Evolutionary conservation across 2,888 invertebrate genomes (phyloP), one percentile per base, ranked within the genome.

Genomic region (Drosophila colorata): DNA sequence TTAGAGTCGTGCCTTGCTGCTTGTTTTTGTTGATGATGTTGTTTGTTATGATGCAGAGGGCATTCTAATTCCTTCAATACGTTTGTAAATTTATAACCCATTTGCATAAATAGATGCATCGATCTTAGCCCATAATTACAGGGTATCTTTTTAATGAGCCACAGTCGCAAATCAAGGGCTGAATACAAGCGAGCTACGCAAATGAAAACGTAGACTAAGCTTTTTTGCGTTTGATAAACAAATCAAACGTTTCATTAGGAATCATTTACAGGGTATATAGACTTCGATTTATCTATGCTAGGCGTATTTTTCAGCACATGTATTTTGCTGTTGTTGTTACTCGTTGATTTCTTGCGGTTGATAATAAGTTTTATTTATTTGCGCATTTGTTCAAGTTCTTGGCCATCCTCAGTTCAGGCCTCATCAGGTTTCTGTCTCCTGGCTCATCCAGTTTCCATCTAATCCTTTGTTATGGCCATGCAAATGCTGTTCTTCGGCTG

Each of bases 281-380:
- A 3, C 13, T 49, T 56, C 44, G 37, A 16, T 43, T 28, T 9
- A 8, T 4, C 5, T 2, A 9, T 8, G 9, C 13, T 46, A 63
- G 9, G 13, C 31, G n/a, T n/a, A n/a, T n/a, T 28, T 37, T 53
- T 7, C 9, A 58, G 58, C 71, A 59, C 64, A 66, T 61, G 14
- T 67, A 46, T 23, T 51, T 52, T 58, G 37, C 13, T 61, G 47
- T 51, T 38, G 38, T 31, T 64, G 43, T 44, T 48, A 73, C 56
- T 11, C 13, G 57, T 52, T 82, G 90, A 90, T 90, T 85, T 87
- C 77, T 77, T 80, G 74, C 75, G 75, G 68, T 74, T 76, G 89
- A 90, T 90, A 90, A 75, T 79, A 75, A 68, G 73, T 86, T 80
- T 81, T 70, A 75, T 87, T 85, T 82, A 82, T 80, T 78, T 71